Conservation (phyloP, 2,888 invertebrate genomes). For the Orthonevra nobilis region DNA sequence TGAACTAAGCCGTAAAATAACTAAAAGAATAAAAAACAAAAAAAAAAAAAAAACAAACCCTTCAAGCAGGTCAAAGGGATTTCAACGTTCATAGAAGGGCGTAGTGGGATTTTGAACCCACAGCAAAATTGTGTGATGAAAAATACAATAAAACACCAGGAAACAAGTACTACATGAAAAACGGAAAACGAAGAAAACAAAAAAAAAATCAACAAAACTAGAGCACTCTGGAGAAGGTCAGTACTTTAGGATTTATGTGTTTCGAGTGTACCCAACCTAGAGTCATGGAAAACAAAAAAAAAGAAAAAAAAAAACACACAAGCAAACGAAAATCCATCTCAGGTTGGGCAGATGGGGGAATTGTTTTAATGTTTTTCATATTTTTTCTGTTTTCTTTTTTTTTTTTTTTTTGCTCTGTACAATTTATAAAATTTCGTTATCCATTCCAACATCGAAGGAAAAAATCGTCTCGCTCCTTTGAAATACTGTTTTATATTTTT, state of each 20-base stretch:
- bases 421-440: constrained; percentile 21
- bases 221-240: constrained; percentile 53
- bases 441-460: constrained; percentile 13
- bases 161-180: too few relatives aligned
- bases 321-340: too few relatives aligned
- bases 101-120: constrained; percentile 17
- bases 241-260: constrained; percentile 37
- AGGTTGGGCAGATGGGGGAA: constrained; percentile 33
- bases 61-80: constrained; percentile 34
- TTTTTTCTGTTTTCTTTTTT: not conserved
- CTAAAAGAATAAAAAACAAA: not conserved
- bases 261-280: constrained; percentile 9
- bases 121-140: constrained; percentile 17
- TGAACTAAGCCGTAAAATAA: too few relatives aligned
- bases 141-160: too few relatives aligned
- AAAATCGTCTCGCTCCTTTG: constrained; percentile 15
- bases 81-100: constrained; percentile 26
- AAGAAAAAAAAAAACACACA: too few relatives aligned
- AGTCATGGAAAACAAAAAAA: constrained; percentile 9
- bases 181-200: constrained; percentile 11
- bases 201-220: constrained; percentile 42
- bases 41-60: too few relatives aligned
- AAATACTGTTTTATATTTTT: constrained; percentile 17
- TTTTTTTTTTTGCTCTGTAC: constrained; percentile 3
- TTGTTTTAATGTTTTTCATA: constrained; percentile 35